These are phyloP conservation scores for Leptinotarsa lineolata DNA, from an alignment of 1,140 invertebrate species.

Conservation along the genomic window DNA sequence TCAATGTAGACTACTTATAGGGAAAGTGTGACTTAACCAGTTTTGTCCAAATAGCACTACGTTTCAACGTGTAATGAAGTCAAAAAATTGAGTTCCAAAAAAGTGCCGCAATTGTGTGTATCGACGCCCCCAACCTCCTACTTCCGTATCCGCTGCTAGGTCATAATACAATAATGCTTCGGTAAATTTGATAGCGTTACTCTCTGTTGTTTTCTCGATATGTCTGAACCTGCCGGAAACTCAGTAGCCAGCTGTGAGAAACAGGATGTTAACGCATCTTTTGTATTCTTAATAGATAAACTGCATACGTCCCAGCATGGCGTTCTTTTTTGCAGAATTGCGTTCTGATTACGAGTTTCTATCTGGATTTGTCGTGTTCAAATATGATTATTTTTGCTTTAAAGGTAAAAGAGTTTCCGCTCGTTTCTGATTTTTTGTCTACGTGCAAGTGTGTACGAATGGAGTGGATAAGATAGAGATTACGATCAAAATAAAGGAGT, in stretches of 20 bases:
- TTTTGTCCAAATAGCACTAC: too few species aligned
- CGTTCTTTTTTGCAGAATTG: not conserved
- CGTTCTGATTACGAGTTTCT: constrained; percentile 3
- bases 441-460: too few species aligned
- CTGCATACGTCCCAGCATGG: not conserved
- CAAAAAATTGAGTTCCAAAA: too few species aligned
- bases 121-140: not conserved
- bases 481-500: too few species aligned
- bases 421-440: not conserved
- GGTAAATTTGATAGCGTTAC: not conserved
- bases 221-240: constrained; percentile 10
- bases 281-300: constrained; percentile 12
- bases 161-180: not conserved
- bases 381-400: not conserved
- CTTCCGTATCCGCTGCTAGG: not conserved
- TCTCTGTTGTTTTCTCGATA: not conserved
- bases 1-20: too few species aligned
- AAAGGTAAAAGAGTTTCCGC: not conserved
- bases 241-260: constrained; percentile 16
- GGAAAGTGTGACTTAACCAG: too few species aligned
- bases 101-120: too few species aligned
- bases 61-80: too few species aligned
- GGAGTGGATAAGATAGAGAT: too few species aligned
- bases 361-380: not conserved
- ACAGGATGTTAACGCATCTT: constrained; percentile 18